Evolutionary conservation across 1,140 invertebrate species (phyloP).

Genomic region (Aphelenchoides avenae): DNA sequence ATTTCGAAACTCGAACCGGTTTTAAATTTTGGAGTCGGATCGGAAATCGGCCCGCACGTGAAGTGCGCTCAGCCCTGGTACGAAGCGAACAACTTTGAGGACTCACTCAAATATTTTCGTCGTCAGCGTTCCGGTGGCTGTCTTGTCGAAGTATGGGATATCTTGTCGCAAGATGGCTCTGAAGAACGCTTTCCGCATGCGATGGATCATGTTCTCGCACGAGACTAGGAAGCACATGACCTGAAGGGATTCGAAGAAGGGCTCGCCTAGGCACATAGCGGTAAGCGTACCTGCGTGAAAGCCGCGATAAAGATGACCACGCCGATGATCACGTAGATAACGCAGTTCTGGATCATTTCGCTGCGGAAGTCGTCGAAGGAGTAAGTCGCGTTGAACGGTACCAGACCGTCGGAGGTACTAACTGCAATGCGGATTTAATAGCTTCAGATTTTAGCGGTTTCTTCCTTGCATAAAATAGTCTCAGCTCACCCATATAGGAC

Average conservation of each 20-base stretch:
- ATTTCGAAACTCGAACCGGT: too few species aligned
- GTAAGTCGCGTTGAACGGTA: too few species aligned
- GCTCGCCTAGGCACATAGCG: neutral
- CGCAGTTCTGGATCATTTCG: constrained; percentile 12
- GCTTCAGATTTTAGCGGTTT: too few species aligned
- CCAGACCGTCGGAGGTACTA: too few species aligned
- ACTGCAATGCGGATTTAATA: too few species aligned
- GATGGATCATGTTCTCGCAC: constrained; percentile 67
- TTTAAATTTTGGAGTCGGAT: too few species aligned
- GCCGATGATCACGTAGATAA: constrained; percentile 21
- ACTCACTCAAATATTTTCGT: constrained; percentile 76
- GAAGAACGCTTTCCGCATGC: constrained; percentile 71
- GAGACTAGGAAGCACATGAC: constrained; percentile 59
- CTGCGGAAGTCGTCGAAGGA: constrained; percentile 30
- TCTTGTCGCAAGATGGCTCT: constrained; percentile 77
- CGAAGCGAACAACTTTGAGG: neutral
- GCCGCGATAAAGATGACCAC: constrained; percentile 27
- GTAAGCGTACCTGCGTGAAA: constrained; percentile 44
- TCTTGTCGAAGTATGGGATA: constrained; percentile 81
- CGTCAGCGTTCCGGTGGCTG: constrained; percentile 79
- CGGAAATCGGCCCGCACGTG: neutral
- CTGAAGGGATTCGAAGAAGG: constrained; percentile 33
- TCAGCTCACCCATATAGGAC: too few species aligned
- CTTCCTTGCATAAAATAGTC: too few species aligned
- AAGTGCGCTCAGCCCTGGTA: neutral